phyloP scores from a whole-genome alignment of 2,888 invertebrate species.

The Anticlea derivata region DNA sequence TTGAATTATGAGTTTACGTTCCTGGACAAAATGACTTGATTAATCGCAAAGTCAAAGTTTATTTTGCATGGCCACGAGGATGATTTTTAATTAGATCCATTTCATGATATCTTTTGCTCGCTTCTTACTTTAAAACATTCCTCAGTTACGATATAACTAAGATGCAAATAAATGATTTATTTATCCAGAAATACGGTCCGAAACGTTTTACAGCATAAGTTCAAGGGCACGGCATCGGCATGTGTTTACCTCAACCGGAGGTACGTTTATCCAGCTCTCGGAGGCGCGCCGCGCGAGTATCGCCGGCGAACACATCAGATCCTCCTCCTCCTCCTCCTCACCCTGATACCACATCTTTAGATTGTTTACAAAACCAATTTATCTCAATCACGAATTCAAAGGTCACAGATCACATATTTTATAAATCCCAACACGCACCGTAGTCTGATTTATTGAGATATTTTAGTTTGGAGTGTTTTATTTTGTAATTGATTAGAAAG shows the following conservation, averaged over 20 bases:
- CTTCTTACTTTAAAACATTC: no score
- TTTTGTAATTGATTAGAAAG: conserved; percentile 25
- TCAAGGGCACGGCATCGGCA: conserved; percentile 31
- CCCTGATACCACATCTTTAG: conserved; percentile 90
- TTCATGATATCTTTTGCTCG: no score
- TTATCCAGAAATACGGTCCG: neutral
- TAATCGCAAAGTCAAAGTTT: no score
- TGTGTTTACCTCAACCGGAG: conserved; percentile 90
- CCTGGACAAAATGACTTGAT: no score
- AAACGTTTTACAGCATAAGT: conserved; percentile 3
- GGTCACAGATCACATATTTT: conserved; percentile 33
- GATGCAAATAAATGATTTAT: no score
- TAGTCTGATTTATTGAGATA: conserved; percentile 2
- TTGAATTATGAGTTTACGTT: no score
- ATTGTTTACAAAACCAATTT: conserved; percentile 29
- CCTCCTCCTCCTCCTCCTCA: conserved; percentile 92
- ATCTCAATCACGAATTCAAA: conserved; percentile 22
- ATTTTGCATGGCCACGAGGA: no score
- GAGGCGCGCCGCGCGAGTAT: conserved; percentile 93
- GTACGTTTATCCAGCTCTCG: conserved; percentile 95
- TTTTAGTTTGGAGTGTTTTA: conserved; percentile 1
- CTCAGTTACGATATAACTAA: no score
- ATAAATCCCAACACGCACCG: conserved; percentile 1
- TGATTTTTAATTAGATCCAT: no score
- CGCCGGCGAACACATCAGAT: conserved; percentile 93